A percentile compares a stretch with the other conserved stretches of the same genome.
Evolutionary conservation across 2,888 invertebrate genomes (phyloP).

Genomic region (Exephanes ischioxanthus): DNA sequence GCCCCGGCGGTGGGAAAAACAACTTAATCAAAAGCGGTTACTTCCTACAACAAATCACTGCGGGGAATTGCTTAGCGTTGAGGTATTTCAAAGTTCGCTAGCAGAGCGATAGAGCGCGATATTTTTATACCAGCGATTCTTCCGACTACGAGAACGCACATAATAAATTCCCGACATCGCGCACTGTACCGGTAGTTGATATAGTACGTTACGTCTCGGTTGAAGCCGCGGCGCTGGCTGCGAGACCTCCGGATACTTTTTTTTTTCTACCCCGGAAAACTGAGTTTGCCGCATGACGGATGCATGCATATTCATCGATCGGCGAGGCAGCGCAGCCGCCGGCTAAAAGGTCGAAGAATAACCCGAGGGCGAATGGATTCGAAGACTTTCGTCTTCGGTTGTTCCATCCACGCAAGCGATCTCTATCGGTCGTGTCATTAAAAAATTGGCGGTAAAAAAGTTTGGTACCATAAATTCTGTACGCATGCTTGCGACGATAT

Average conservation of each 20-base stretch:
- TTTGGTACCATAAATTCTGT: background rate
- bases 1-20: background rate
- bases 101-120: conserved; percentile 79
- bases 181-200: conserved; percentile 14
- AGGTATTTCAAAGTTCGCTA: conserved; percentile 78
- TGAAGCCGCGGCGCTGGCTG: conserved; percentile 17
- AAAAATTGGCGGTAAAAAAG: background rate
- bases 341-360: conserved; percentile 10
- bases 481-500: background rate
- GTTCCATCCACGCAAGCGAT: conserved; percentile 18
- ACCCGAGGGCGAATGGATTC: background rate
- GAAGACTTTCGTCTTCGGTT: conserved; percentile 58
- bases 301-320: conserved; percentile 58
- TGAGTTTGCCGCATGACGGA: conserved; percentile 53
- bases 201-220: conserved; percentile 47
- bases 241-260: conserved; percentile 22
- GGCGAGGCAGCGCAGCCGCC: conserved; percentile 7
- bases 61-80: conserved; percentile 73
- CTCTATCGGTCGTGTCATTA: background rate
- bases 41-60: conserved; percentile 67
- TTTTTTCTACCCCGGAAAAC: conserved; percentile 44
- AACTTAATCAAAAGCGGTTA: background rate
- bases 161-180: conserved; percentile 30
- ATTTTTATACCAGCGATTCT: conserved; percentile 54
- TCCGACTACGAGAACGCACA: conserved; percentile 40